phyloP scores from a whole-genome alignment of 2,113 vertebrate genomes.

The Pipa parva region DNA sequence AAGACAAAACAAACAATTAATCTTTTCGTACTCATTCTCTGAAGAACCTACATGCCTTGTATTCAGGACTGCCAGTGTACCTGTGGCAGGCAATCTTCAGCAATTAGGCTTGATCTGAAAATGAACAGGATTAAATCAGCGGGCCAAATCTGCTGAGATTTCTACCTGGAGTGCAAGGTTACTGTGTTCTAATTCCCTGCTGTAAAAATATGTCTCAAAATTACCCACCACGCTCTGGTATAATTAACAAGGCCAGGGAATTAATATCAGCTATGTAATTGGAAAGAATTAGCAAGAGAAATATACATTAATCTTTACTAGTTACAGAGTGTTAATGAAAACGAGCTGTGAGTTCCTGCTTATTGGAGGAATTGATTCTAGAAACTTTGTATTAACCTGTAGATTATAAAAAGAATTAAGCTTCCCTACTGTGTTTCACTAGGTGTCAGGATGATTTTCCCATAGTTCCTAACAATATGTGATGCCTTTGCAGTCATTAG shows the following conservation, averaged over 20 bases:
- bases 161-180: conserved; percentile 68
- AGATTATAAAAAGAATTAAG: conserved; percentile 38
- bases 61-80: conserved; percentile 65
- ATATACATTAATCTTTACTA: conserved; percentile 82
- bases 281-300: conserved; percentile 82
- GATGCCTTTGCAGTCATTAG: too few relatives aligned
- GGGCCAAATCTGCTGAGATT: conserved; percentile 70
- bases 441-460: background rate
- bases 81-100: conserved; percentile 79
- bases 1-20: conserved; percentile 96
- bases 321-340: conserved; percentile 81
- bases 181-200: conserved; percentile 71
- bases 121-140: conserved; percentile 73
- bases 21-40: conserved; percentile 86
- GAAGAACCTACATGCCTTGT: conserved; percentile 66
- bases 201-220: conserved; percentile 65
- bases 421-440: too few relatives aligned
- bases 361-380: conserved; percentile 44
- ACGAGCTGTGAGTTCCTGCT: conserved; percentile 60
- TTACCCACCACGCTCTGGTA: conserved; percentile 71
- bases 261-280: conserved; percentile 82
- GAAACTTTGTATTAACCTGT: conserved; percentile 52
- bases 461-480: too few relatives aligned
- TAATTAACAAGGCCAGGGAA: conserved; percentile 84
- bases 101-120: conserved; percentile 82